Evolutionary conservation across 2,113 vertebrate species (phyloP), one percentile per base, ranked within the genome.

Genomic region (Candoia aspera): DNA sequence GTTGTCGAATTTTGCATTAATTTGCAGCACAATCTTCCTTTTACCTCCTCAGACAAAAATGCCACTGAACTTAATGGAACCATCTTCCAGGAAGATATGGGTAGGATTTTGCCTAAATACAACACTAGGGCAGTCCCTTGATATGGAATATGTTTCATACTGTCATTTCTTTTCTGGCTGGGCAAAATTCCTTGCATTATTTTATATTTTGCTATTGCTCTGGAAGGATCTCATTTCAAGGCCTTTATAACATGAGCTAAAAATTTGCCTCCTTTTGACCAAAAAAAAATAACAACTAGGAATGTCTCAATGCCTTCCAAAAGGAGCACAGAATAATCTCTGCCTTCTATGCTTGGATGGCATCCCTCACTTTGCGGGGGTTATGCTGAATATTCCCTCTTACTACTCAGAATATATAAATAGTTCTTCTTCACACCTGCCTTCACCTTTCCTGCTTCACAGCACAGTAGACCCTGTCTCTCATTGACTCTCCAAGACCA

Each of bases 391-490:
- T 55, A 15, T 42, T 12, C 12, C 11, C 33, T 6, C 49, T 49
- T 49, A 11, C 19, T 15, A 12, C 9, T 83, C 53, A 90, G 68
- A 6, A 37, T 2, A 23, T 2, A 90, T 10, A 79, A 17, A 21
- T 9, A 58, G 15, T 29, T 21, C 2, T 21, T 11, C 29, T 11
- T 3, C 12, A 49, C 49, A 17, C 33, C 53, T 46, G 3, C 49
- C 55, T 46, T 84, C 15, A 62, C 37, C 26, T 86, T 88, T 8
- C 0, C 58, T 29, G 24, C 60, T 53, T 29, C 21, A 0, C 37
- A 9, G 37, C 17, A 8, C 90, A 88, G 21, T 13, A 91, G 0
- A 2, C 37, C 93, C 86, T 92, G 17, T 23, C 94, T 93, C 94
- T 89, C 68, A 60, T 55, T 79, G 68, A 54, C 68, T 59, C 49